These are phyloP conservation scores for Chrysolina americana DNA, from an alignment of 2,888 invertebrate genomes.

Conservation along the genomic window DNA sequence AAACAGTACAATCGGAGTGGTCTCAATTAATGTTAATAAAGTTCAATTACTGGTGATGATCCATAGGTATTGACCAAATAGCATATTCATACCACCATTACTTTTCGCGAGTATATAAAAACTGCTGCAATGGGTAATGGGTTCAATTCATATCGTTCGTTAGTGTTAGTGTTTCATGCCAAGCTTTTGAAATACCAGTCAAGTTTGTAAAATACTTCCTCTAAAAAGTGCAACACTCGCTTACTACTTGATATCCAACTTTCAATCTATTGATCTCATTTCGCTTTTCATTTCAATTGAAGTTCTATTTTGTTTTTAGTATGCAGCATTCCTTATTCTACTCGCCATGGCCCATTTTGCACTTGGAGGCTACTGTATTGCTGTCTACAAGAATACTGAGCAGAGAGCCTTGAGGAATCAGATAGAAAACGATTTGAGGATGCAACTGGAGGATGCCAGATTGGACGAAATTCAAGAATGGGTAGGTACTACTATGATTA, in stretches of 20 bases:
- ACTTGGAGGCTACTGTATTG: conserved; percentile 45
- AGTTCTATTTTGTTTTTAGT: conserved; percentile 40
- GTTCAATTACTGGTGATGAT: background rate
- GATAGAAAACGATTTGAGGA: conserved; percentile 36
- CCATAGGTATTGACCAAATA: background rate
- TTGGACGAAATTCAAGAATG: conserved; percentile 46
- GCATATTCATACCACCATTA: no score
- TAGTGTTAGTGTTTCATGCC: no score
- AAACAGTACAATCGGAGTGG: background rate
- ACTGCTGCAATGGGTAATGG: no score
- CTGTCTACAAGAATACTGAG: conserved; percentile 36
- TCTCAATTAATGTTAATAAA: background rate
- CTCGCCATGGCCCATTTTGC: conserved; percentile 48
- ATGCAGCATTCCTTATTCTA: conserved; percentile 45
- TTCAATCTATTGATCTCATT: no score
- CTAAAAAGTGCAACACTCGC: no score
- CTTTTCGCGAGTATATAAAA: no score
- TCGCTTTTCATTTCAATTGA: background rate
- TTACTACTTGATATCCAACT: no score
- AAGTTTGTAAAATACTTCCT: no score
- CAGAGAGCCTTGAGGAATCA: conserved; percentile 33
- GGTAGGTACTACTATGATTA: conserved; percentile 31
- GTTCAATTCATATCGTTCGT: no score
- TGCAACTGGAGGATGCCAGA: conserved; percentile 35
- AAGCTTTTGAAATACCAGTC: no score